Conservation (phyloP, 1,140 invertebrate genomes). For the Drosophila littoralis region DNA sequence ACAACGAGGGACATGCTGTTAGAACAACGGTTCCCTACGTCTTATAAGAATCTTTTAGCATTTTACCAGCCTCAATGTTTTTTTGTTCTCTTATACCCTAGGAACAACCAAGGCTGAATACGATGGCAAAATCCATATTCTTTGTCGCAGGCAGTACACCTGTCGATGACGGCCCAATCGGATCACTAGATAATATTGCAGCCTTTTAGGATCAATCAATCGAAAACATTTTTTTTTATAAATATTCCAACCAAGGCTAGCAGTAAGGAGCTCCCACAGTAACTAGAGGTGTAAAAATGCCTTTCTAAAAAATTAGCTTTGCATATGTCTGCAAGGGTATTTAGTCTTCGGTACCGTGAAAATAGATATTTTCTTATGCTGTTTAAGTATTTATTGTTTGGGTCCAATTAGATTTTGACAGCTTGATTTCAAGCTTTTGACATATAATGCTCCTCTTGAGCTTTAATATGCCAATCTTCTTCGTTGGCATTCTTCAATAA, state of each 20-base stretch:
- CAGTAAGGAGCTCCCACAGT: too few relatives aligned
- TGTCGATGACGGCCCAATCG: too few relatives aligned
- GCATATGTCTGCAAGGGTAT: not conserved
- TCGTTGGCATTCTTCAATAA: not conserved
- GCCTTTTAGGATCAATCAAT: too few relatives aligned
- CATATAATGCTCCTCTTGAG: not conserved
- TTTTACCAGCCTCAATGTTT: not conserved
- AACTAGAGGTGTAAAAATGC: too few relatives aligned
- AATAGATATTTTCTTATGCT: not conserved
- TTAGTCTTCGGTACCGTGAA: not conserved
- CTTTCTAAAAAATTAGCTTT: too few relatives aligned
- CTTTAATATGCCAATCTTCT: not conserved
- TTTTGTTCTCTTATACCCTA: too few relatives aligned
- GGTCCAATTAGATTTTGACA: not conserved
- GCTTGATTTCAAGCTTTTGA: not conserved
- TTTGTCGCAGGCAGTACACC: too few relatives aligned
- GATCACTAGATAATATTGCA: too few relatives aligned
- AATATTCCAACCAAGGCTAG: too few relatives aligned
- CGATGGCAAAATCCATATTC: too few relatives aligned
- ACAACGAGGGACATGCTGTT: conserved; percentile 34
- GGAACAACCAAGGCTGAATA: too few relatives aligned
- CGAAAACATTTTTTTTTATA: not conserved
- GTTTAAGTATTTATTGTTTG: conserved; percentile 2
- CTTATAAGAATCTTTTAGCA: conserved; percentile 24
- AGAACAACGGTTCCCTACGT: conserved; percentile 42